These are phyloP conservation scores for Machimus atricapillus DNA, from an alignment of 2,888 invertebrate genomes.

Conservation along the genomic window DNA sequence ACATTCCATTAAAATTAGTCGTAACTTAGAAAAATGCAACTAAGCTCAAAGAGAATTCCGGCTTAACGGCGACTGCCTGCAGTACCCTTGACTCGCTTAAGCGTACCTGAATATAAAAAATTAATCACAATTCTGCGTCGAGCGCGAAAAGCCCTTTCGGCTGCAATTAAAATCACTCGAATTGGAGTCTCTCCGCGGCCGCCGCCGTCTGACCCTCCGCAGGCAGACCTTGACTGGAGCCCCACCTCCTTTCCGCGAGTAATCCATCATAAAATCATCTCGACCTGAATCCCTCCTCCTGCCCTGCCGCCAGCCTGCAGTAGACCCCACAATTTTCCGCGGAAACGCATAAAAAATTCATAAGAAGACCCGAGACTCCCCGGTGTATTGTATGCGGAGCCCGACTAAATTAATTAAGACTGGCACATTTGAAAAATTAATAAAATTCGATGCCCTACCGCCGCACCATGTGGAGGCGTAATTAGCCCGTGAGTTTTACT, in stretches of 20 bases:
- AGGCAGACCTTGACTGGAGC: neutral
- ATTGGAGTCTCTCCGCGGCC: neutral
- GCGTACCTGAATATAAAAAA: neutral
- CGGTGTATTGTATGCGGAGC: neutral
- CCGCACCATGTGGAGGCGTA: neutral
- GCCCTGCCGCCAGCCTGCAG: neutral
- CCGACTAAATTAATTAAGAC: neutral
- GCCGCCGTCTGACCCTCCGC: neutral
- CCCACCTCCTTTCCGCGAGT: neutral
- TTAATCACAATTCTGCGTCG: neutral
- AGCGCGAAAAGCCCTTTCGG: neutral
- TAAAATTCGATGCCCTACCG: neutral
- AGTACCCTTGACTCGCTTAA: neutral
- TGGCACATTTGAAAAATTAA: neutral
- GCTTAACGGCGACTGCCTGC: neutral
- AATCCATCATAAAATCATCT: neutral
- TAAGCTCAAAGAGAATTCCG: neutral
- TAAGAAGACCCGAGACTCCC: neutral
- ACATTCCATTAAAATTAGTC: neutral
- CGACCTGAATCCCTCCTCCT: neutral
- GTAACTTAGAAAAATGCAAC: neutral
- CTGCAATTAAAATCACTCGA: neutral
- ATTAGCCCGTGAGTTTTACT: neutral
- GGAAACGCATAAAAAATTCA: neutral
- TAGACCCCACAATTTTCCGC: neutral